Conservation (phyloP, 2,113 vertebrate genomes). For the Petaurus breviceps region DNA sequence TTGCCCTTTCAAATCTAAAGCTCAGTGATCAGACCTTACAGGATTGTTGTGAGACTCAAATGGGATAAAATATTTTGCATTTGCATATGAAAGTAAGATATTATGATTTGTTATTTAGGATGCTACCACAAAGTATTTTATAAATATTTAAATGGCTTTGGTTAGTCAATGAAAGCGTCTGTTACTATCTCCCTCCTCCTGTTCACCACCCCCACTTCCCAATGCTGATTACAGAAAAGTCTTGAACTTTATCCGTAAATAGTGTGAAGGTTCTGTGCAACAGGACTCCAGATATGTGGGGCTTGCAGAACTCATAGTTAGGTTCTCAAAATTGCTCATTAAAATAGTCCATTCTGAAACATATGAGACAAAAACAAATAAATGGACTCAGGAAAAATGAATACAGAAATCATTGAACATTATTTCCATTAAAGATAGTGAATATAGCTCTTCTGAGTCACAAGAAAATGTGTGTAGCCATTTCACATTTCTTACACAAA, state of each 20-base stretch:
- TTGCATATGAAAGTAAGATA: neutral
- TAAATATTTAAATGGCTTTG: neutral
- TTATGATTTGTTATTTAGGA: neutral
- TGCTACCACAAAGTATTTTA: neutral
- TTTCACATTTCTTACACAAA: constrained; percentile 73
- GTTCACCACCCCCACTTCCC: neutral
- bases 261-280: constrained; percentile 68
- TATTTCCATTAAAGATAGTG: constrained; percentile 64
- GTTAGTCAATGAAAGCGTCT: neutral
- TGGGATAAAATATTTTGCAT: neutral
- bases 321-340: constrained; percentile 70
- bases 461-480: constrained; percentile 63
- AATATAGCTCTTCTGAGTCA: constrained; percentile 53
- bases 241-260: constrained; percentile 68
- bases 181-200: neutral
- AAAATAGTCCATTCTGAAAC: constrained; percentile 64
- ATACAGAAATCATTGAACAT: constrained; percentile 64
- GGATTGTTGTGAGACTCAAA: neutral
- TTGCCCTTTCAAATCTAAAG: neutral
- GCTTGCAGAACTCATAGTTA: constrained; percentile 57
- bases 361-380: constrained; percentile 62
- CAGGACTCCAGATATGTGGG: constrained; percentile 38
- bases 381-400: constrained; percentile 73
- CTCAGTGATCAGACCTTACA: neutral
- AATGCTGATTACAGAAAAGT: constrained; percentile 58